Evolutionary conservation across 2,888 invertebrate species (phyloP).

Genomic region (Habrosyne pyritoides): DNA sequence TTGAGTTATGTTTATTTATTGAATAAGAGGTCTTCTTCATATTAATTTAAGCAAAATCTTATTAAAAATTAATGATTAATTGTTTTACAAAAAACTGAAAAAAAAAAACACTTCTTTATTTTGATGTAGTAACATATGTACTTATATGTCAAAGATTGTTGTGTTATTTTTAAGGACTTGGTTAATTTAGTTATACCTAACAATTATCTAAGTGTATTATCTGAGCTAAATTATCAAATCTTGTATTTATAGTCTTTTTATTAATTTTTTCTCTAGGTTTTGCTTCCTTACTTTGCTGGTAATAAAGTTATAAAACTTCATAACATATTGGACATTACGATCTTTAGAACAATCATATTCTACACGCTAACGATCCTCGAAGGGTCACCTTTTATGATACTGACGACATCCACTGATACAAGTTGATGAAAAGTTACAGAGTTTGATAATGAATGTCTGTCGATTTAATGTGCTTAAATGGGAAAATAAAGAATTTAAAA

Average conservation of each 20-base stretch:
- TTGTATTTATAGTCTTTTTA: not conserved
- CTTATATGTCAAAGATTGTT: not conserved
- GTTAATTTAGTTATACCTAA: not conserved
- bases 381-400: not conserved
- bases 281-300: not conserved
- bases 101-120: not conserved
- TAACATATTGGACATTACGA: not conserved
- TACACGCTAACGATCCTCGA: too few relatives aligned
- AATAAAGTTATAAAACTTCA: not conserved
- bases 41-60: too few relatives aligned
- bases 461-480: too few relatives aligned
- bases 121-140: not conserved
- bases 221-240: not conserved
- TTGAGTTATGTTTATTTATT: conserved; percentile 25
- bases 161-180: conserved; percentile 1
- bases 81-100: not conserved
- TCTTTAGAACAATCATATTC: too few relatives aligned
- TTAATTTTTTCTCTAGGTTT: too few relatives aligned
- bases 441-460: not conserved
- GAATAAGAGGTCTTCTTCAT: too few relatives aligned
- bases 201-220: not conserved
- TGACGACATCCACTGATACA: not conserved
- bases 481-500: too few relatives aligned
- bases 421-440: not conserved
- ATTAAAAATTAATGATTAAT: not conserved